These are phyloP conservation scores for Tiaroga cobitis DNA, from an alignment of 2,797 vertebrate species.

Conservation along the genomic window DNA sequence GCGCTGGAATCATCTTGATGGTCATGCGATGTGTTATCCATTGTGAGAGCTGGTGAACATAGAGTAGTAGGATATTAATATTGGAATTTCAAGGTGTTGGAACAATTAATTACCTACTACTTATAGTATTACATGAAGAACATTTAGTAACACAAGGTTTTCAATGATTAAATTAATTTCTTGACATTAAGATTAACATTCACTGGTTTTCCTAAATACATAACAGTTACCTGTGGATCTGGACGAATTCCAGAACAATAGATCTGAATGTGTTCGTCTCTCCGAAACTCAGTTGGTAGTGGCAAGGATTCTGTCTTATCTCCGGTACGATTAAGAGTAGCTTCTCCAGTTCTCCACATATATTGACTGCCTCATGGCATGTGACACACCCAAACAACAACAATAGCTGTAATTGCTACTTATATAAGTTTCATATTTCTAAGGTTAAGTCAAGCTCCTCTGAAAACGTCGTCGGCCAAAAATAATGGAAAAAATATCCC, in stretches of 20 bases:
- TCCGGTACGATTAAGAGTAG: constrained; percentile 25
- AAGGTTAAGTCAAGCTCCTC: constrained; percentile 6
- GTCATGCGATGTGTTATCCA: constrained; percentile 36
- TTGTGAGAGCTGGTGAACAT: constrained; percentile 39
- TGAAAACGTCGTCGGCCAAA: constrained; percentile 35
- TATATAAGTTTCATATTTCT: constrained; percentile 39
- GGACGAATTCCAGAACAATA: constrained; percentile 52
- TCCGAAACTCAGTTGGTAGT: constrained; percentile 5
- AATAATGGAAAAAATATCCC: constrained; percentile 19
- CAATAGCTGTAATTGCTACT: constrained; percentile 52
- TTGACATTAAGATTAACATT: neutral
- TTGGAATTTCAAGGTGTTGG: neutral
- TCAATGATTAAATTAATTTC: neutral
- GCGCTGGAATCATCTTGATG: constrained; percentile 21
- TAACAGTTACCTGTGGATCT: constrained; percentile 48
- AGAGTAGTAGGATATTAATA: neutral
- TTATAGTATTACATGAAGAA: neutral
- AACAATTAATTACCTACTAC: neutral
- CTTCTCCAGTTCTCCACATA: constrained; percentile 48
- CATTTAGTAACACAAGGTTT: neutral
- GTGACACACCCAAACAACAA: constrained; percentile 62
- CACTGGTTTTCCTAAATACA: neutral
- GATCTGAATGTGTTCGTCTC: constrained; percentile 24
- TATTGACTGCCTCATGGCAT: constrained; percentile 59
- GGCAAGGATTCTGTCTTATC: constrained; percentile 14